Base-by-base conservation (phyloP, 2,113 vertebrate genomes). In the Corythornis cristatus region DNA sequence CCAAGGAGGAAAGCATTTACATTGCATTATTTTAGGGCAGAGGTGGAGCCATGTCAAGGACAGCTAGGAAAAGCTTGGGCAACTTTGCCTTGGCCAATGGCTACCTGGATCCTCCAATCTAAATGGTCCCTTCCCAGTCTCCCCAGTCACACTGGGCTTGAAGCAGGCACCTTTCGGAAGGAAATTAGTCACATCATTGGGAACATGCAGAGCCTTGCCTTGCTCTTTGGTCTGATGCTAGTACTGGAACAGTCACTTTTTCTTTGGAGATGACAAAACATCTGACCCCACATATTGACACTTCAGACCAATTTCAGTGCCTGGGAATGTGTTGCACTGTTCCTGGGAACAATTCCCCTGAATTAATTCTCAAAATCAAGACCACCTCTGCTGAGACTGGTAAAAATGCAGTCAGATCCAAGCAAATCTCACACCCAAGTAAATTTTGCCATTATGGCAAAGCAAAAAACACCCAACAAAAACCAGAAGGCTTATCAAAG, bases 91-190 rank as follows among this genome's bases (percentile, higher is more conserved):
- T 35, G 46, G 51, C 8, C 40, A 42, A 8, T 6, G 16, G n/a
- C 33, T 57, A 60, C 11, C 29, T 66, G 21, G 23, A 16, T 23
- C 17, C 45, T 71, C 62, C 60, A 71, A 28, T n/a, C 28, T 33
- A 21, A 73, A 8, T 12, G 33, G 46, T 0, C 72, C 20, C 25
- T 84, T 45, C 70, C 71, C 1, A 7, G 21, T 28, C 56, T 75
- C 62, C 20, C 3, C 13, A 51, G 78, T 51, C 31, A 51, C 0
- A 0, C 0, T 20, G 25, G 58, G 15, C 50, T 68, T 46, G 50
- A 68, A 53, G 21, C 16, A 50, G 58, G 50, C 33, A 87, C 20
- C 20, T 74, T 71, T 60, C 48, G n/a, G 40, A 37, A 71, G 61
- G 35, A 57, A 71, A 70, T 40, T 14, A 29, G 40, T 14, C 61